phyloP scores from a whole-genome alignment of 2,888 invertebrate genomes.

The Poecilobothrus nobilitatus region DNA sequence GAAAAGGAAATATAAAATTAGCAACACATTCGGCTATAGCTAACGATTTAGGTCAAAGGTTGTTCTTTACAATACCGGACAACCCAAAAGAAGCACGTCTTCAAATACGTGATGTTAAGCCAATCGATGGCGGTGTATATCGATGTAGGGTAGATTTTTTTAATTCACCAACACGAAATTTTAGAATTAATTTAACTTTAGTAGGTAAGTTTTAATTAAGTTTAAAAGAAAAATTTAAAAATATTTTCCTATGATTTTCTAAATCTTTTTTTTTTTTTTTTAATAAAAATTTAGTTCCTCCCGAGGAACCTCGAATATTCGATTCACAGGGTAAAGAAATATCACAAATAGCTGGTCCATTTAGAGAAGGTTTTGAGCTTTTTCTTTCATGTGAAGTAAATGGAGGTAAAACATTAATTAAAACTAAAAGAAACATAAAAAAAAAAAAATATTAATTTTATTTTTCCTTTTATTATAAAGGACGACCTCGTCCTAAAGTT shows the following conservation, averaged over 20 bases:
- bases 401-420: conserved; percentile 60
- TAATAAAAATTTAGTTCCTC: conserved; percentile 57
- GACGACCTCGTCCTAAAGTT: conserved; percentile 70
- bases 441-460: not conserved
- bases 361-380: conserved; percentile 76
- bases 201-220: conserved; percentile 58
- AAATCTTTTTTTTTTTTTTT: too few relatives aligned
- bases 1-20: conserved; percentile 57
- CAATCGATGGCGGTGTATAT: conserved; percentile 73
- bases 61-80: conserved; percentile 65
- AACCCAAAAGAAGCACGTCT: conserved; percentile 65
- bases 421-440: not conserved
- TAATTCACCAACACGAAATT: conserved; percentile 81
- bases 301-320: conserved; percentile 71
- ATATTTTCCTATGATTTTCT: not conserved
- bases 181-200: conserved; percentile 74
- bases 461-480: conserved; percentile 41
- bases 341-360: conserved; percentile 69
- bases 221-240: too few relatives aligned
- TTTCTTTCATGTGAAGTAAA: conserved; percentile 76
- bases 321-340: conserved; percentile 76
- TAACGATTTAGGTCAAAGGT: conserved; percentile 65
- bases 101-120: conserved; percentile 61
- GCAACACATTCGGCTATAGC: conserved; percentile 70
- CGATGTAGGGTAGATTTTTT: conserved; percentile 83